A percentile compares a stretch with the other conserved stretches of the same genome.
These are phyloP conservation scores for Arnoldichthys spilopterus DNA, from an alignment of 2,797 vertebrate species.

Conservation along the genomic window DNA sequence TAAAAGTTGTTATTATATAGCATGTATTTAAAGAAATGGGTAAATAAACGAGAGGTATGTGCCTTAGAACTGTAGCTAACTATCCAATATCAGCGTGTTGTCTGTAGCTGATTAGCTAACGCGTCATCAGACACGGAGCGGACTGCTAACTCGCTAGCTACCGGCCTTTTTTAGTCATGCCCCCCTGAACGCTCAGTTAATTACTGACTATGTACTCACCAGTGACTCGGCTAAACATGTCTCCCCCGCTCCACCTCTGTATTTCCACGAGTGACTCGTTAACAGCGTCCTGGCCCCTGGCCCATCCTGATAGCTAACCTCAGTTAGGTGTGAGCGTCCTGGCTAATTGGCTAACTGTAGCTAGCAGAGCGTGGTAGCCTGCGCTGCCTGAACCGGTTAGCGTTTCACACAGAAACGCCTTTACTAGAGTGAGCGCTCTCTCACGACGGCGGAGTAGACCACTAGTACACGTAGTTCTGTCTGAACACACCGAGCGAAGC, in stretches of 20 bases:
- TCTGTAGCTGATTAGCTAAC: not conserved
- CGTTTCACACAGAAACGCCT: not conserved
- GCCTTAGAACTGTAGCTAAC: not conserved
- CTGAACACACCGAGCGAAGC: not conserved
- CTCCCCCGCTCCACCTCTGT: conserved; percentile 6
- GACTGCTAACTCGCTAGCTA: not conserved
- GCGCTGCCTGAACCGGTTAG: not conserved
- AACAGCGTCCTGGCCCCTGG: not conserved
- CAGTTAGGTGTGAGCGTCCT: not conserved
- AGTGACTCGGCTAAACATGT: conserved; percentile 37
- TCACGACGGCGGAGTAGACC: not conserved
- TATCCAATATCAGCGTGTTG: not conserved
- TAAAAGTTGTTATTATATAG: too few relatives aligned
- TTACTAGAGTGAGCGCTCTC: not conserved
- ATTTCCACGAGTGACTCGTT: not conserved
- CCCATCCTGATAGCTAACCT: conserved; percentile 7
- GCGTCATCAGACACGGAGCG: not conserved
- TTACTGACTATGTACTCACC: conserved; percentile 31
- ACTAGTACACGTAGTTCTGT: not conserved
- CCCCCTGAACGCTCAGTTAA: not conserved
- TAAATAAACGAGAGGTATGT: not conserved
- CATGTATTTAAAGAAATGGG: too few relatives aligned
- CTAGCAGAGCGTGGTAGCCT: not conserved
- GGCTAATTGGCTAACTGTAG: not conserved
- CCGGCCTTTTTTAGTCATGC: not conserved